Evolutionary conservation across 2,888 invertebrate genomes (phyloP).

Genomic region (Esperia sulphurella): DNA sequence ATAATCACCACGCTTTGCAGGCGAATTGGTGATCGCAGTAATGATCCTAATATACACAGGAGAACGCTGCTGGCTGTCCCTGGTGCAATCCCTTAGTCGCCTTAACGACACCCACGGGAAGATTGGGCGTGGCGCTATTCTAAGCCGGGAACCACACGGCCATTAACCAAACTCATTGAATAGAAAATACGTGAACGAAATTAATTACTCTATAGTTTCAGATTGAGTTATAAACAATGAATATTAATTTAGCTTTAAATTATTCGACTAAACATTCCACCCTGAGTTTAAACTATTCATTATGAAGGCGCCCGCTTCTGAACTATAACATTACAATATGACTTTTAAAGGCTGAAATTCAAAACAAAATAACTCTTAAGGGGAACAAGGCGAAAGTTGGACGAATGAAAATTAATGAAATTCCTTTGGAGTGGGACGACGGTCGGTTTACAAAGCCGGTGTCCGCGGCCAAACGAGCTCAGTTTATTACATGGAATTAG

Average conservation of each 20-base stretch:
- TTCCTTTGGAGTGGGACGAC: slow-evolving; percentile 32
- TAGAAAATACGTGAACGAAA: background rate
- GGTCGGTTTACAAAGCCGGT: slow-evolving; percentile 42
- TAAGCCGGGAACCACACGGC: no score
- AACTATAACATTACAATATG: slow-evolving; percentile 20
- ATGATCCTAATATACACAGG: no score
- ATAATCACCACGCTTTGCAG: no score
- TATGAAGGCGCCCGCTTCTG: slow-evolving; percentile 7
- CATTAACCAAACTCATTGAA: no score
- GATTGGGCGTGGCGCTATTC: no score
- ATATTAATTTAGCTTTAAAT: slow-evolving; percentile 7
- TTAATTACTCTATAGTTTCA: background rate
- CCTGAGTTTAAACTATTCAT: slow-evolving; percentile 12
- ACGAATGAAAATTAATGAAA: slow-evolving; percentile 69
- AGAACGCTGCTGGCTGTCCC: no score
- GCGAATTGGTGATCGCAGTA: no score
- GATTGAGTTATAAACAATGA: slow-evolving; percentile 9
- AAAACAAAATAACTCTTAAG: slow-evolving; percentile 42
- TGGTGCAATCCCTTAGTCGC: no score
- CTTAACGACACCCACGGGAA: no score
- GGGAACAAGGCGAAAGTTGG: slow-evolving; percentile 38
- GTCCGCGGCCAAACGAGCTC: slow-evolving; percentile 10
- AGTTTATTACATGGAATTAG: background rate
- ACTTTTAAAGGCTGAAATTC: slow-evolving; percentile 29
- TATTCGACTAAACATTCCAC: slow-evolving; percentile 14